Base-by-base conservation (phyloP, 2,797 vertebrate genomes). In the Myoxocephalus aenaeus region DNA sequence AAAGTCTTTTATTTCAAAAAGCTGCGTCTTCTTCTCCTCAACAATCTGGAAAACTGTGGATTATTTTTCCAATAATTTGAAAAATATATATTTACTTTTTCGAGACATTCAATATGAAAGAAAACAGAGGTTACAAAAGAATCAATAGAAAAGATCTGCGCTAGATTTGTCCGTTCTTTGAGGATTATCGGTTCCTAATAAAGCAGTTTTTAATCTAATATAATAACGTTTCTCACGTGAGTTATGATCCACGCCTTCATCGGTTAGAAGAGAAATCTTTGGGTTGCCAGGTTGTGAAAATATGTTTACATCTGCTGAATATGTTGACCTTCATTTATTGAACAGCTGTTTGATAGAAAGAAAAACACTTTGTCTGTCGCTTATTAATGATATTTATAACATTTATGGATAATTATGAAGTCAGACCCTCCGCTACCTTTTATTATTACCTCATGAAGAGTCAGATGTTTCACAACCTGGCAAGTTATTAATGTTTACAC, bases 71-170 rank as follows among this genome's bases (percentile, higher is more conserved):
- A 36, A 20, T 64, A 11, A 1, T 67, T 50, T 74, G 22, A 74
- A 85, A 81, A 75, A 75, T 78, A 83, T 56, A 80, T 56, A 48
- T 50, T 46, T 29, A 58, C 34, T 58, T 64, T 34, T 34, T 34
- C 34, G 7, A 34, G 7, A 76, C 51, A 54, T 64, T 51, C 63
- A 5, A 63, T 56, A 66, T 51, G 27, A 77, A 72, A 79, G n/a
- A 77, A 75, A 75, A 48, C 11, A 36, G 7, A 75, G 17, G 68
- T 70, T 68, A 83, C 64, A 78, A 84, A 40, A 4, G 5, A 88
- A 85, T 68, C 14, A 58, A 54, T 51, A 22, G 56, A 34, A 73
- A 81, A 70, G 38, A 7, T 40, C 58, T 1, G 25, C 48, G 51
- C 40, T 65, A 46, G 61, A 57, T 78, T 58, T 73, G 1, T 1